A percentile compares a stretch with the other conserved stretches of the same genome.
These are phyloP conservation scores for Yoshiicerus persimilis DNA, from an alignment of 1,140 invertebrate species.

Conservation along the genomic window DNA sequence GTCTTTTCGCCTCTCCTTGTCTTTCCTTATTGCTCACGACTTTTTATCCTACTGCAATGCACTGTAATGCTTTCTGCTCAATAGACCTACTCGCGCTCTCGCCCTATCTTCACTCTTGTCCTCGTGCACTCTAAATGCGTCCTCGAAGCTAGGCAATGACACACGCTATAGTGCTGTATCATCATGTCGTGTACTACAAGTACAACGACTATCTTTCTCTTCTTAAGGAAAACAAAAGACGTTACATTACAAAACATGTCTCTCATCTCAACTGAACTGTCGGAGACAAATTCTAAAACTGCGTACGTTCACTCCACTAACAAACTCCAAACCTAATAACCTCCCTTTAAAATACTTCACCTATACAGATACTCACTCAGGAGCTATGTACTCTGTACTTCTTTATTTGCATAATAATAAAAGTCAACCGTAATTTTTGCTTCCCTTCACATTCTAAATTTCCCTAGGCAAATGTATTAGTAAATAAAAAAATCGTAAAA, in stretches of 20 bases:
- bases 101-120: too few species aligned
- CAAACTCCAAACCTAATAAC: not conserved
- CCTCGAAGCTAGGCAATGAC: too few species aligned
- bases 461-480: too few species aligned
- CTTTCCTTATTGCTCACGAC: conserved; percentile 6
- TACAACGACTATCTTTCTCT: not conserved
- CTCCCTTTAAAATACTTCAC: too few species aligned
- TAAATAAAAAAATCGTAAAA: too few species aligned
- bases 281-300: not conserved
- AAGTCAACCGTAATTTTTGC: too few species aligned
- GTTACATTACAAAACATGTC: not conserved
- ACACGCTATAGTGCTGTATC: too few species aligned
- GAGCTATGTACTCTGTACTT: too few species aligned
- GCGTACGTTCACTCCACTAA: not conserved
- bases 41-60: not conserved
- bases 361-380: too few species aligned
- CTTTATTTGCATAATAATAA: too few species aligned
- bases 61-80: not conserved
- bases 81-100: too few species aligned
- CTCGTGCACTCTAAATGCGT: not conserved
- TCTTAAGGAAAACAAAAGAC: not conserved
- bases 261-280: not conserved
- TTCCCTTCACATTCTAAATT: too few species aligned
- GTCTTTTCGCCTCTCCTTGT: conserved; percentile 7
- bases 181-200: not conserved